These are phyloP conservation scores for Cyprinodon brontotheroides DNA, from an alignment of 2,113 vertebrate species.

Conservation along the genomic window DNA sequence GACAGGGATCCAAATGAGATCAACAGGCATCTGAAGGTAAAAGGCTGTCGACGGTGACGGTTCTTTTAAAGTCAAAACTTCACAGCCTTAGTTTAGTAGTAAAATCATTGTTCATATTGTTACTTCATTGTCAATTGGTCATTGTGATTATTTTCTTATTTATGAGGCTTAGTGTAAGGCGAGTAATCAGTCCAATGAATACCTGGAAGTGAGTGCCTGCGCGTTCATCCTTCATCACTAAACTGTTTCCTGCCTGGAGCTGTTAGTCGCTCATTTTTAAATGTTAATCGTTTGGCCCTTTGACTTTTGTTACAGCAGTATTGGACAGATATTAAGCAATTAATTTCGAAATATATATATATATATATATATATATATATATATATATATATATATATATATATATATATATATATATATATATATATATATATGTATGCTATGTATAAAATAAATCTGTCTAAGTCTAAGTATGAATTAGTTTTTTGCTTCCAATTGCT, in stretches of 20 bases:
- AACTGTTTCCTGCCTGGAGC: neutral
- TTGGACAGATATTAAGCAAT: too few species aligned
- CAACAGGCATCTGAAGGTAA: slow-evolving; percentile 88
- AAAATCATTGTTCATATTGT: neutral
- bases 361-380: too few species aligned
- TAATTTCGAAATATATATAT: too few species aligned
- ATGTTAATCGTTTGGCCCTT: neutral
- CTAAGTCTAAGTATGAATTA: too few species aligned
- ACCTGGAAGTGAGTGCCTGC: slow-evolving; percentile 52
- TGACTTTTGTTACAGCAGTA: neutral
- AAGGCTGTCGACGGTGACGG: neutral
- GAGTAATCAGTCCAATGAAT: slow-evolving; percentile 15
- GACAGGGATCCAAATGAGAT: slow-evolving; percentile 84
- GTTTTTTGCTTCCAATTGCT: too few species aligned
- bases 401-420: too few species aligned
- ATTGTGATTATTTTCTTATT: neutral
- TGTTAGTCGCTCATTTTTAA: neutral
- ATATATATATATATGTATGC: too few species aligned
- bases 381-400: too few species aligned
- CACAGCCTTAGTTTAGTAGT: neutral
- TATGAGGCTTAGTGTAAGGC: neutral
- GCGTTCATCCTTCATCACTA: slow-evolving; percentile 28
- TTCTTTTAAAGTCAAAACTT: slow-evolving; percentile 21
- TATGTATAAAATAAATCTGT: too few species aligned
- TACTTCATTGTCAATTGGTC: neutral